phyloP scores from a whole-genome alignment of 2,797 vertebrate genomes.

The Chromobotia macracanthus region DNA sequence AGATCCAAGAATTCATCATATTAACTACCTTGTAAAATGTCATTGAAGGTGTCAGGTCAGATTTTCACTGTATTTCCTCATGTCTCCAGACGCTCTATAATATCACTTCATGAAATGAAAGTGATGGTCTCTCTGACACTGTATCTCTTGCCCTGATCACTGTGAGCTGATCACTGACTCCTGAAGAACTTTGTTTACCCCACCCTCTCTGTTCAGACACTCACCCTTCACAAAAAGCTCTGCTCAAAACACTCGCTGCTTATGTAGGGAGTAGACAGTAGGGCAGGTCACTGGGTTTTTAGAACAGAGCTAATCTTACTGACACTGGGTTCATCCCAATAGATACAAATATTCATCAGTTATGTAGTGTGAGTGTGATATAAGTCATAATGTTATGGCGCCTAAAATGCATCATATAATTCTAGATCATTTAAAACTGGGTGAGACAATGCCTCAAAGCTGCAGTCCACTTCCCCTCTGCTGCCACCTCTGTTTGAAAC shows the following conservation, averaged over 20 bases:
- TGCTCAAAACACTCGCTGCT: not conserved
- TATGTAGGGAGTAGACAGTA: too few relatives aligned
- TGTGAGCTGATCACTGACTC: slow-evolving; percentile 46
- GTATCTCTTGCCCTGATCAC: slow-evolving; percentile 40
- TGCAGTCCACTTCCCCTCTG: too few relatives aligned
- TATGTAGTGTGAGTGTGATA: not conserved
- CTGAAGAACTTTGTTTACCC: slow-evolving; percentile 37
- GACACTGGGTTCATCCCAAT: not conserved
- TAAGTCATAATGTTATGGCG: not conserved
- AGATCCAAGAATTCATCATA: too few relatives aligned
- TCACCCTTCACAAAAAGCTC: not conserved
- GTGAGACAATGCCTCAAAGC: not conserved
- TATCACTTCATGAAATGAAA: slow-evolving; percentile 33
- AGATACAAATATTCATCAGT: not conserved
- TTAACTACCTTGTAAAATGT: not conserved
- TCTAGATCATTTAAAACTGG: not conserved
- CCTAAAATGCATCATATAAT: not conserved
- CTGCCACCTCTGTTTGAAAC: too few relatives aligned
- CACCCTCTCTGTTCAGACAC: slow-evolving; percentile 27
- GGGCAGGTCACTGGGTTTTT: not conserved
- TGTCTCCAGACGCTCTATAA: not conserved
- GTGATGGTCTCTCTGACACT: not conserved
- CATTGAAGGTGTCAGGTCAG: not conserved
- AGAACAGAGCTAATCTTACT: not conserved
- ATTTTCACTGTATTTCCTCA: not conserved